Conservation (phyloP, 2,888 invertebrate genomes). For the Chydorus sphaericus region DNA sequence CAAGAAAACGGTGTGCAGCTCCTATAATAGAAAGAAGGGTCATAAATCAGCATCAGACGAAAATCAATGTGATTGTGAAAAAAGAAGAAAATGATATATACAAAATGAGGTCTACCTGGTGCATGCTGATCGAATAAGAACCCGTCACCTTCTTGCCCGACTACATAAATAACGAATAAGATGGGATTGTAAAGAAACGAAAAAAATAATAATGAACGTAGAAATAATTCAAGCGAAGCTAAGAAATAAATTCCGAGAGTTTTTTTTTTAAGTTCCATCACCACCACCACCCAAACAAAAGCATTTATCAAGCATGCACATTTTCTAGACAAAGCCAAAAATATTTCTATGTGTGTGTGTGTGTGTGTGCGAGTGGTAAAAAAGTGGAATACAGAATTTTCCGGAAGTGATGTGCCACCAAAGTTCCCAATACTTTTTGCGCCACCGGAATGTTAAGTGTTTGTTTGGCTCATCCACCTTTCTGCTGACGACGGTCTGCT, state of each 20-base stretch:
- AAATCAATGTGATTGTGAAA: not conserved
- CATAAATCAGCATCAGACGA: not conserved
- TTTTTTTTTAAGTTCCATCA: too few species aligned
- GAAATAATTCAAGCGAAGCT: not conserved
- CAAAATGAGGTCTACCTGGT: slow-evolving; percentile 5
- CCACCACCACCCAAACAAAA: too few species aligned
- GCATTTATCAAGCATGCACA: too few species aligned
- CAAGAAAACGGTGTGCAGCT: slow-evolving; percentile 56
- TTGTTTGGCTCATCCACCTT: not conserved
- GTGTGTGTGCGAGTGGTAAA: too few species aligned
- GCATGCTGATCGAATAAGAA: slow-evolving; percentile 2
- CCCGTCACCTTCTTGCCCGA: slow-evolving; percentile 5
- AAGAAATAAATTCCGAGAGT: not conserved
- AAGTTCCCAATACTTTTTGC: not conserved
- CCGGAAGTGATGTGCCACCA: not conserved
- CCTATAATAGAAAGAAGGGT: not conserved
- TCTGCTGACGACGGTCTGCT: not conserved
- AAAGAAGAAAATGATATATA: not conserved
- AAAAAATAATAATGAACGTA: not conserved
- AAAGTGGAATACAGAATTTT: too few species aligned
- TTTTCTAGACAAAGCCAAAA: too few species aligned
- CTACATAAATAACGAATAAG: not conserved
- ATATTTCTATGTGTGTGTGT: too few species aligned
- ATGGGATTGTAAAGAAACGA: not conserved
- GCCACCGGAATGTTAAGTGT: not conserved